Percentiles rank a stretch among this genome's conserved stretches.
phyloP scores from a whole-genome alignment of 1,140 invertebrate species.

The Helicoverpa armigera region DNA sequence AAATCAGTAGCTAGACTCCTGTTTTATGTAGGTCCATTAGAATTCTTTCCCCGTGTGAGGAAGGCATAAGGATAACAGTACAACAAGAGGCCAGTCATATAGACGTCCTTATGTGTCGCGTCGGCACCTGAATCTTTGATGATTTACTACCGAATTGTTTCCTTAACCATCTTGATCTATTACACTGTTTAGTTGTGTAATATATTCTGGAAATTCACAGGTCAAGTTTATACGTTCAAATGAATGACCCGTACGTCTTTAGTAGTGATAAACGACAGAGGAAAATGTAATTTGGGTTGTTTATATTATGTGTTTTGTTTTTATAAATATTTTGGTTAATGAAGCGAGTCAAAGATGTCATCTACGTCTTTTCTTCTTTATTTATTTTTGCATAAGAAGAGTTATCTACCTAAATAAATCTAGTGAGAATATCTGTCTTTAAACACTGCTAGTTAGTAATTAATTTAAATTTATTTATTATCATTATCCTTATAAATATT shows the following conservation, averaged over 20 bases:
- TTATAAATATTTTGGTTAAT: background rate
- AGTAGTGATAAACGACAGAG: background rate
- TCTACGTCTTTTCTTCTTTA: too few relatives aligned
- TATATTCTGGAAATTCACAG: constrained; percentile 33
- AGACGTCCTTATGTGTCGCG: constrained; percentile 57
- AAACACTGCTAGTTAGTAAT: too few relatives aligned
- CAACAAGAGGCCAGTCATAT: constrained; percentile 49
- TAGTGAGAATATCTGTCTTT: too few relatives aligned
- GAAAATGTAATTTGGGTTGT: constrained; percentile 1
- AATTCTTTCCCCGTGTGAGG: constrained; percentile 61
- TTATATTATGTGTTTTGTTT: background rate
- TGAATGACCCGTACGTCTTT: constrained; percentile 2
- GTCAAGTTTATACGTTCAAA: constrained; percentile 27
- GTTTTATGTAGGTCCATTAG: constrained; percentile 55
- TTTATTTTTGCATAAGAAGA: too few relatives aligned
- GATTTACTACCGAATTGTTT: constrained; percentile 53
- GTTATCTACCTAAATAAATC: too few relatives aligned
- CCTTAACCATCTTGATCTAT: constrained; percentile 49
- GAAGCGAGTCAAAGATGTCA: background rate
- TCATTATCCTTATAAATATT: too few relatives aligned
- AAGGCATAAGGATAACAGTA: constrained; percentile 67
- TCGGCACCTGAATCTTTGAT: constrained; percentile 63
- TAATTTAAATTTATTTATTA: too few relatives aligned
- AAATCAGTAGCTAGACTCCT: constrained; percentile 25
- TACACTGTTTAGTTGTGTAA: constrained; percentile 9